A percentile compares a stretch with the other conserved stretches of the same genome.
Evolutionary conservation across 53 echinoderm and acorn worm genomes (phyloP).

Genomic region (Glandiceps talaboti): DNA sequence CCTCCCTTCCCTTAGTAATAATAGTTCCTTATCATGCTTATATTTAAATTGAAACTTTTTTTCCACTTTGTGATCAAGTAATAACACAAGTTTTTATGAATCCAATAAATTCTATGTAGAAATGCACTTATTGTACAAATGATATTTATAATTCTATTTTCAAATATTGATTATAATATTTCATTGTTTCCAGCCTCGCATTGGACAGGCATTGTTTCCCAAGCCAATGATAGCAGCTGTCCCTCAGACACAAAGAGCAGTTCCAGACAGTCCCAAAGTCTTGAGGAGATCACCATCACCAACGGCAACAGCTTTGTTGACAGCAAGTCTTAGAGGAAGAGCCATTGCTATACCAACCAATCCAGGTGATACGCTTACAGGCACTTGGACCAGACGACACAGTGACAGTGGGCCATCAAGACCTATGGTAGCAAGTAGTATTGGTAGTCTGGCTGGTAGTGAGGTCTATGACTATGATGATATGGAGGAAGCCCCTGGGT

Average conservation of each 20-base stretch:
- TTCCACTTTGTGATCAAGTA: neutral
- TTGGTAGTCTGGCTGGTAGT: constrained; percentile 71
- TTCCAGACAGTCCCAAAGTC: constrained; percentile 58
- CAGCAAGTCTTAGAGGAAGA: constrained; percentile 66
- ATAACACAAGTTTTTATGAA: neutral
- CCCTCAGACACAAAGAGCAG: constrained; percentile 37
- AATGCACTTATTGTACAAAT: no score
- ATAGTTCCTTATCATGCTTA: no score
- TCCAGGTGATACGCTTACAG: neutral
- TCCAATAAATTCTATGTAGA: no score
- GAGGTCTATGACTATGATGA: constrained; percentile 96
- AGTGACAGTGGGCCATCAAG: neutral
- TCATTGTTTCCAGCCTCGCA: constrained; percentile 60
- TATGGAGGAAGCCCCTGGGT: constrained; percentile 42
- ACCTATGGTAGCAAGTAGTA: constrained; percentile 9
- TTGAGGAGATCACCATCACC: constrained; percentile 42
- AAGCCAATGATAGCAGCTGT: constrained; percentile 87
- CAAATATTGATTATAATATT: no score
- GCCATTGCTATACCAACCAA: constrained; percentile 33
- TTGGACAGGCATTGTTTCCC: constrained; percentile 75
- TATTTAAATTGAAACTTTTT: no score
- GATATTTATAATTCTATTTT: no score
- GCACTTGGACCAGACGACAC: neutral
- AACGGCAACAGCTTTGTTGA: constrained; percentile 67
- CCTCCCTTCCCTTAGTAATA: no score